Base-by-base conservation (phyloP, 1,140 invertebrate species). In the Formica exsecta region DNA sequence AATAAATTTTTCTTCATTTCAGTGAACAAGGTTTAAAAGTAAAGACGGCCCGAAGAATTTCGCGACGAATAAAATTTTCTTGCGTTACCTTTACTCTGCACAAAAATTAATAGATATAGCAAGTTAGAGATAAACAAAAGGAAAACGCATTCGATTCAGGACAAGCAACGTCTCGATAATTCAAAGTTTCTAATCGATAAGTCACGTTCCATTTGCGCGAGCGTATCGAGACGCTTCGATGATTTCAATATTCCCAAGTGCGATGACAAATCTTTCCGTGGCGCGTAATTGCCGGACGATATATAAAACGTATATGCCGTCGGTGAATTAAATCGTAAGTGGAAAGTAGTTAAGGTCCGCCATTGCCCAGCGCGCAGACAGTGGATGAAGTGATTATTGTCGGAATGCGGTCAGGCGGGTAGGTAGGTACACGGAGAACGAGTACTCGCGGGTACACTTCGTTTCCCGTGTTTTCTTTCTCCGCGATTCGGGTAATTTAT, bases 351-450 rank as follows among this genome's bases (percentile, higher is more conserved):
- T 83, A 83, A 83, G 68, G 68, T 74, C 32, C 68, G 57, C 79
- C 68, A 83, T 83, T 64, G 76, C 64, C 32, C 66, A 36, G 25
- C 32, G 25, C 66, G 61, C 79, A 73, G 79, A 61, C 79, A 57
- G 68, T 83, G 79, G 79, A 83, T 83, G 79, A 83, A 83, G 79
- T 83, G 79, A 83, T 83, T 83, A 83, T 83, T 83, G 79, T 73
- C 79, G 79, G 79, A 83, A 83, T 83, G 79, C 79, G 79, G 79
- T 83, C 79, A 83, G 68, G 79, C 79, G 79, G 57, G 79, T 83
- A 51, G 57, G 68, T 73, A 51, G 48, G 48, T 51, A 51, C 16
- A 73, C 54, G 79, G 68, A 83, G 79, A 83, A 83, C 44, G 79
- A 83, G 79, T 59, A 73, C 79, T 61, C 79, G 68, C 66, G 79